phyloP scores from a whole-genome alignment of 1,140 invertebrate genomes.

The Dendrolimus kikuchii region DNA sequence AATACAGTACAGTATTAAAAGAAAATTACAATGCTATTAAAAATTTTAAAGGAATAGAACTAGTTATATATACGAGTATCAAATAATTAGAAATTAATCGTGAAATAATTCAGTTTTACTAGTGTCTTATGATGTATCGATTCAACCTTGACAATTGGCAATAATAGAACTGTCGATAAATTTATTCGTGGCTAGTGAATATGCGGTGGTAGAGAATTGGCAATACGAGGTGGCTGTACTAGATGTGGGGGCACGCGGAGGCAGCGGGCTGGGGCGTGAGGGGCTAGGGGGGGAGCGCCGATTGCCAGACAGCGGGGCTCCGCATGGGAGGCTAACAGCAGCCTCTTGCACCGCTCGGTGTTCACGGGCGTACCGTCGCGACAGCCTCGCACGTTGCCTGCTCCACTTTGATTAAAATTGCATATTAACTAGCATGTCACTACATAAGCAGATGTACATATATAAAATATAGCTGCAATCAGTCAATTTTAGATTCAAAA shows the following conservation, averaged over 20 bases:
- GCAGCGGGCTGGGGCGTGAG: conserved; percentile 14
- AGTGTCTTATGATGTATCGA: conserved; percentile 16
- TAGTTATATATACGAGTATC: too few relatives aligned
- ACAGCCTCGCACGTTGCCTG: conserved; percentile 31
- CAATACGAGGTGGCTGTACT: conserved; percentile 44
- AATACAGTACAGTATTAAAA: too few relatives aligned
- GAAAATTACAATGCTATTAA: too few relatives aligned
- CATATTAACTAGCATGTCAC: conserved; percentile 25
- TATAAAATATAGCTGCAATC: too few relatives aligned
- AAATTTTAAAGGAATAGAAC: too few relatives aligned
- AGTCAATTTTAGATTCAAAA: too few relatives aligned
- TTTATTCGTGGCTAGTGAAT: conserved; percentile 16
- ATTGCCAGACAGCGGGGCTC: conserved; percentile 67
- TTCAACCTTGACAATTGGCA: conserved; percentile 17
- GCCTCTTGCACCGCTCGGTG: conserved; percentile 54
- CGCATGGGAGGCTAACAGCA: conserved; percentile 65
- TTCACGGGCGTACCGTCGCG: conserved; percentile 16
- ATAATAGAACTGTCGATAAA: conserved; percentile 23
- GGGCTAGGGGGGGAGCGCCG: conserved; percentile 23
- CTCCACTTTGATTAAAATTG: conserved; percentile 45
- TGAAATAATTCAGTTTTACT: conserved; percentile 5
- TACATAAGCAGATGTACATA: too few relatives aligned
- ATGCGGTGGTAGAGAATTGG: conserved; percentile 33
- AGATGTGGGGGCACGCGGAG: conserved; percentile 23
- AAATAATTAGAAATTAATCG: too few relatives aligned